Evolutionary conservation across 1,140 invertebrate genomes (phyloP).

Genomic region (Neocloeon triangulifer): DNA sequence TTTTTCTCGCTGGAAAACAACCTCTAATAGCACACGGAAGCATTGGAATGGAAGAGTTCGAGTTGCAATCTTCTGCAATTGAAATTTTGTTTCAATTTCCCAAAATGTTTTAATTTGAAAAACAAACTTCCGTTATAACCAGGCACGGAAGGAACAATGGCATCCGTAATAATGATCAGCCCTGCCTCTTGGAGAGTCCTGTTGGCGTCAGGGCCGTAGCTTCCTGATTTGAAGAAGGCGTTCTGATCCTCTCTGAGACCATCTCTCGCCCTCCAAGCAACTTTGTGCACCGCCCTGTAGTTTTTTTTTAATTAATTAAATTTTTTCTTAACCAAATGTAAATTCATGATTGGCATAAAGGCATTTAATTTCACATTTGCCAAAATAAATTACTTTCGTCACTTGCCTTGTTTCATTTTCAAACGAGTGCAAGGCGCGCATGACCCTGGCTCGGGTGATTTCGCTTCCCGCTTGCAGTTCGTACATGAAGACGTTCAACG

Average conservation of each 20-base stretch:
- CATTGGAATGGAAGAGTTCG: too few relatives aligned
- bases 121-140: too few relatives aligned
- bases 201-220: slow-evolving; percentile 17
- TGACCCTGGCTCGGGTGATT: slow-evolving; percentile 16
- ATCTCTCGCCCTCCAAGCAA: slow-evolving; percentile 14
- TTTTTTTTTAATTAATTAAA: slow-evolving; percentile 1
- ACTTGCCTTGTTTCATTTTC: slow-evolving; percentile 16
- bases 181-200: slow-evolving; percentile 18
- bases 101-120: too few relatives aligned
- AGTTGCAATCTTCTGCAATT: slow-evolving; percentile 12
- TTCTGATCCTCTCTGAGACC: slow-evolving; percentile 16
- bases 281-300: slow-evolving; percentile 13
- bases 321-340: too few relatives aligned
- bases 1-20: slow-evolving; percentile 14
- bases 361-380: too few relatives aligned
- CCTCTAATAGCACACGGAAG: slow-evolving; percentile 14
- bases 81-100: too few relatives aligned
- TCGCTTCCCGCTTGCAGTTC: slow-evolving; percentile 20
- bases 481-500: slow-evolving; percentile 14
- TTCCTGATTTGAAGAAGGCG: slow-evolving; percentile 16
- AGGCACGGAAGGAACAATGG: slow-evolving; percentile 12
- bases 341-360: too few relatives aligned
- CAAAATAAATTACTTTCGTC: slow-evolving; percentile 2
- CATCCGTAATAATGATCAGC: slow-evolving; percentile 21
- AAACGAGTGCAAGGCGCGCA: slow-evolving; percentile 15